Evolutionary conservation across 2,113 vertebrate species (phyloP).

Genomic region (Ascaphus truei): DNA sequence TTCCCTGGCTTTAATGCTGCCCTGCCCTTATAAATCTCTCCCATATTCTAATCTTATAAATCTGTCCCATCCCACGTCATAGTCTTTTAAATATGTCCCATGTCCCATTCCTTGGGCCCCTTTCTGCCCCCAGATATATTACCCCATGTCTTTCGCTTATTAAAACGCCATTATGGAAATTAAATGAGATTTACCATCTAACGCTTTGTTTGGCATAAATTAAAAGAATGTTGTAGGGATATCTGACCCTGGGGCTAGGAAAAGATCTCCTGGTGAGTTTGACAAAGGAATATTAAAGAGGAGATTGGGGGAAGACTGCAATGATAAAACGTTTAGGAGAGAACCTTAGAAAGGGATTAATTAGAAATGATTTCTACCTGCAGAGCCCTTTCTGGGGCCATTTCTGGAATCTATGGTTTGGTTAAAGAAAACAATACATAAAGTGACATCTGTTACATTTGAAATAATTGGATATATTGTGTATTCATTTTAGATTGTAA

Average conservation of each 20-base stretch:
- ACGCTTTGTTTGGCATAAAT: slow-evolving; percentile 25
- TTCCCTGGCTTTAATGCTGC: too few relatives aligned
- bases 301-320: neutral
- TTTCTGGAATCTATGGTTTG: too few relatives aligned
- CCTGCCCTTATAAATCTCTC: too few relatives aligned
- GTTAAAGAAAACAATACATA: neutral
- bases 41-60: too few relatives aligned
- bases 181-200: slow-evolving; percentile 53
- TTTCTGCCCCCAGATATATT: neutral
- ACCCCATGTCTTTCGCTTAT: slow-evolving; percentile 41
- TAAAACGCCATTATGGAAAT: slow-evolving; percentile 65
- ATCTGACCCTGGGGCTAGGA: neutral
- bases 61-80: too few relatives aligned
- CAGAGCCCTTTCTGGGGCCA: too few relatives aligned
- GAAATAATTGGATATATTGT: neutral
- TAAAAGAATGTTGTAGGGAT: slow-evolving; percentile 40
- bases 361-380: neutral
- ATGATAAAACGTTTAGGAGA: too few relatives aligned
- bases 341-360: too few relatives aligned
- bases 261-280: neutral
- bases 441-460: neutral
- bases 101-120: neutral
- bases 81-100: neutral
- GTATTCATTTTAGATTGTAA: too few relatives aligned
- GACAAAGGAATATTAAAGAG: slow-evolving; percentile 10